These are phyloP conservation scores for Rhadinocentrus ornatus DNA, from an alignment of 2,797 vertebrate genomes.

Conservation along the genomic window DNA sequence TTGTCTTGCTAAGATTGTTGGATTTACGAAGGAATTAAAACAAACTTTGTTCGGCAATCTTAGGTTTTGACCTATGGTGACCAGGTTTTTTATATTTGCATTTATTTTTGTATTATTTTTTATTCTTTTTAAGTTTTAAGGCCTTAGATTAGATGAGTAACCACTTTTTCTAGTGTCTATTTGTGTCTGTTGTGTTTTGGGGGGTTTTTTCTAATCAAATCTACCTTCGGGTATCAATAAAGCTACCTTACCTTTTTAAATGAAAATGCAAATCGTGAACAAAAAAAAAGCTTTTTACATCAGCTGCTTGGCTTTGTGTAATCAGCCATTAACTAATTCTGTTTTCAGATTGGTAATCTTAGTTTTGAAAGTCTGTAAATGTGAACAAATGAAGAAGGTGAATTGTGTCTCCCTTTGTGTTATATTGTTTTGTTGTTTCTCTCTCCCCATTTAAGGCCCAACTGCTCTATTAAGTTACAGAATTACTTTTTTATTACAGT, in stretches of 20 bases:
- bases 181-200: no score
- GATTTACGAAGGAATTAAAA: no score
- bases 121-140: no score
- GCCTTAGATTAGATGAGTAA: no score
- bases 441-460: slow-evolving; percentile 39
- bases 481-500: slow-evolving; percentile 29
- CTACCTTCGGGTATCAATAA: no score
- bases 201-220: no score
- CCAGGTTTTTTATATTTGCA: no score
- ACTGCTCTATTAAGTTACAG: slow-evolving; percentile 31
- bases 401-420: slow-evolving; percentile 14
- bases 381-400: background rate
- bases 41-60: no score
- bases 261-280: background rate
- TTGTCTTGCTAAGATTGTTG: background rate
- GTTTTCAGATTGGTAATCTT: background rate
- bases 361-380: background rate
- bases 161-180: no score
- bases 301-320: background rate
- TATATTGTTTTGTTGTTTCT: slow-evolving; percentile 37
- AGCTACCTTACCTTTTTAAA: background rate
- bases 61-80: no score
- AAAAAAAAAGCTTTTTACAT: background rate
- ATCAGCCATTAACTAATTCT: background rate
- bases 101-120: no score